Conservation (phyloP, 2,888 invertebrate genomes). For the Perizoma flavofasciatum region DNA sequence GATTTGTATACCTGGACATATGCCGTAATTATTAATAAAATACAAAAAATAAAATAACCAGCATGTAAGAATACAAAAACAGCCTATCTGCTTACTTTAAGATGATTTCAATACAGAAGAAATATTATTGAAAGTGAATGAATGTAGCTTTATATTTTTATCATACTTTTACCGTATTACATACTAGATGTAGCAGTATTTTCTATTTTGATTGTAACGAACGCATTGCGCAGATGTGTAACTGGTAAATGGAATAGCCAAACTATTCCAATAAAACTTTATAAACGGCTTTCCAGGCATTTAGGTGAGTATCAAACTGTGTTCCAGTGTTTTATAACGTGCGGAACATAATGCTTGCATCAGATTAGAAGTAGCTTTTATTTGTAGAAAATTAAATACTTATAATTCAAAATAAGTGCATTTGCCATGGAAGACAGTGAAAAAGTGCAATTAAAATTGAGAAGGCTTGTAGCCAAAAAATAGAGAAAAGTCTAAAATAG, state of each 20-base stretch:
- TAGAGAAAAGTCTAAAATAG: too few relatives aligned
- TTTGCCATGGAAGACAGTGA: too few relatives aligned
- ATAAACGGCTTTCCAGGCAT: constrained; percentile 52
- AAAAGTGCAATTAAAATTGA: too few relatives aligned
- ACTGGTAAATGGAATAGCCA: constrained; percentile 41
- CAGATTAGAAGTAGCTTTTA: constrained; percentile 5
- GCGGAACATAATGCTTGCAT: constrained; percentile 9
- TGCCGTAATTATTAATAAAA: constrained; percentile 44
- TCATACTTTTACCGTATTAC: too few relatives aligned
- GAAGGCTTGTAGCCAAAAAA: too few relatives aligned
- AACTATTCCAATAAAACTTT: constrained; percentile 75
- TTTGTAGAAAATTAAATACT: too few relatives aligned
- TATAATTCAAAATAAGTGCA: too few relatives aligned
- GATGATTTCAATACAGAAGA: constrained; percentile 28
- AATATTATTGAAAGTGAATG: neutral
- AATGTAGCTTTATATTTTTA: too few relatives aligned
- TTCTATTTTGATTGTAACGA: constrained; percentile 55
- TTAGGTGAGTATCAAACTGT: constrained; percentile 40
- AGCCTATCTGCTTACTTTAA: constrained; percentile 31
- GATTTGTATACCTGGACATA: constrained; percentile 59
- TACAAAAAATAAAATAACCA: constrained; percentile 50
- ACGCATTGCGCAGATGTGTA: constrained; percentile 47
- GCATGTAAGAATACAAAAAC: constrained; percentile 45
- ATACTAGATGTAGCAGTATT: constrained; percentile 1
- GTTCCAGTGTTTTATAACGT: constrained; percentile 22